Evolutionary conservation across 2,888 invertebrate species (phyloP), one percentile per base, ranked within the genome.

Genomic region (Adelognathus sp.): DNA sequence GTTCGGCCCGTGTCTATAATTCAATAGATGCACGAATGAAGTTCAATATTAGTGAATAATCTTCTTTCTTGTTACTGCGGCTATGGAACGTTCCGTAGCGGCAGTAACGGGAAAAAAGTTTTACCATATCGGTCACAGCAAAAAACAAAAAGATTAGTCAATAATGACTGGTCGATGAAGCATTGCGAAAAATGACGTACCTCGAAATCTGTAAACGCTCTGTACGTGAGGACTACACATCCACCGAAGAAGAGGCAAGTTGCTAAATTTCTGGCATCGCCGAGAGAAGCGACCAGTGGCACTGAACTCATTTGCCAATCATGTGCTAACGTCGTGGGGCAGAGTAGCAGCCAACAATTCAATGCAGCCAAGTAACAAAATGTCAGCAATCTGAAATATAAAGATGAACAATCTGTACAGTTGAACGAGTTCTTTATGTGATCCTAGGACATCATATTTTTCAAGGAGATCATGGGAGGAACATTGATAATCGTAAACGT

Each of bases 291-390:
- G 83, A 97, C 93, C 77, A 97, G 92, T 21, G 97, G 96, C 79
- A 97, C 95, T 11, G 96, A 97, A 4, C 96, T 96, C 95, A 97
- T 96, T 92, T 97, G 97, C 97, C 97, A 97, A 91, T 97, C 97
- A 89, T 97, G 97, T 84, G 96, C 96, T 56, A 97, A 93, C 0
- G 94, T 94, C 86, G 94, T 94, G 0, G 97, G 97, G 82, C 95
- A 96, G 67, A 97, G 92, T n/a, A 97, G 92, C 79, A 97, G 92
- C 96, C 96, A 96, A 93, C 95, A 94, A 92, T 97, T 97, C 92
- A 96, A 95, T 0, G 95, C 95, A 4, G 96, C 95, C 88, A 97
- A 92, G 92, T 96, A 97, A 90, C 95, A 95, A 92, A 96, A 97
- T 0, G 97, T 97, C 92, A 97, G 92, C 85, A 96, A 92, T 89